A percentile compares a stretch with the other conserved stretches of the same genome.
Evolutionary conservation across 2,113 vertebrate species (phyloP).

Genomic region (Danio rerio): GRCz12tu NC_133180.1:22876501-22877000

Average conservation of each 20-base stretch:
- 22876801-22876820: conserved; percentile 1
- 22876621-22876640: neutral
- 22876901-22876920: neutral
- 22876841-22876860: neutral
- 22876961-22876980: neutral
- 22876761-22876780: neutral
- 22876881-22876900: neutral
- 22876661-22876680: neutral
- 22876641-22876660: neutral
- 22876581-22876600: no score
- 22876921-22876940: neutral
- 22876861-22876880: neutral
- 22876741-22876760: neutral
- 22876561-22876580: no score
- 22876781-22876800: neutral
- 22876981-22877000: neutral
- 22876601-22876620: no score
- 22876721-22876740: neutral
- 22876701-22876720: neutral
- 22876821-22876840: neutral
- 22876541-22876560: no score
- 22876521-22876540: no score
- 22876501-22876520: no score
- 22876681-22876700: neutral
- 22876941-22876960: neutral